These are phyloP conservation scores for Drosophila meridiana DNA, from an alignment of 2,888 invertebrate genomes.

Conservation along the genomic window DNA sequence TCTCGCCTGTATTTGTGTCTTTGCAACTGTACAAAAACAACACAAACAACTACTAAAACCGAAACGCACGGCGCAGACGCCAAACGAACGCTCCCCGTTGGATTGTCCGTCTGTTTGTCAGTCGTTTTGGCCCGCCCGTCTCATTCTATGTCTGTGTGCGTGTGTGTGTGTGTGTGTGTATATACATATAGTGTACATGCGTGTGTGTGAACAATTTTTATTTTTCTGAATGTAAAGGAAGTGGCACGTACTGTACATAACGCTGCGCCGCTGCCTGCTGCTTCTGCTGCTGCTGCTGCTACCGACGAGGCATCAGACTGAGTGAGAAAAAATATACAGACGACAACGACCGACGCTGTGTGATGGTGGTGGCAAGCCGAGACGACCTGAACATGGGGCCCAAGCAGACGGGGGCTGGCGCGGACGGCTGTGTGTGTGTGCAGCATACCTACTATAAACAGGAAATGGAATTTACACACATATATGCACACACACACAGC, in stretches of 20 bases:
- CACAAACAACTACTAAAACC: conserved; percentile 33
- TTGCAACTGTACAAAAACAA: conserved; percentile 78
- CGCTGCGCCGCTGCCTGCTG: conserved; percentile 57
- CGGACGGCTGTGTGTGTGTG: conserved; percentile 31
- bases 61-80: conserved; percentile 70
- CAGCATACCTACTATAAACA: conserved; percentile 75
- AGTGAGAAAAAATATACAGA: conserved; percentile 56
- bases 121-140: conserved; percentile 47
- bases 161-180: conserved; percentile 12
- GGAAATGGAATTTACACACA: conserved; percentile 78
- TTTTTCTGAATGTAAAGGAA: conserved; percentile 80
- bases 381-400: conserved; percentile 39
- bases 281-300: conserved; percentile 52
- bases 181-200: conserved; percentile 21
- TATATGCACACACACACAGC: conserved; percentile 24
- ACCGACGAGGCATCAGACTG: conserved; percentile 59
- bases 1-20: conserved; percentile 54
- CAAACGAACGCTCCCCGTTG: conserved; percentile 57
- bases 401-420: conserved; percentile 7
- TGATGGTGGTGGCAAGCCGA: conserved; percentile 54
- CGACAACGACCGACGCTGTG: conserved; percentile 52
- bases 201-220: conserved; percentile 68
- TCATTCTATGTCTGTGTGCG: conserved; percentile 26
- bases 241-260: conserved; percentile 79
- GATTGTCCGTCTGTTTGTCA: conserved; percentile 42